These are phyloP conservation scores for Xiphias gladius DNA, from an alignment of 2,113 vertebrate species.

Conservation along the genomic window DNA sequence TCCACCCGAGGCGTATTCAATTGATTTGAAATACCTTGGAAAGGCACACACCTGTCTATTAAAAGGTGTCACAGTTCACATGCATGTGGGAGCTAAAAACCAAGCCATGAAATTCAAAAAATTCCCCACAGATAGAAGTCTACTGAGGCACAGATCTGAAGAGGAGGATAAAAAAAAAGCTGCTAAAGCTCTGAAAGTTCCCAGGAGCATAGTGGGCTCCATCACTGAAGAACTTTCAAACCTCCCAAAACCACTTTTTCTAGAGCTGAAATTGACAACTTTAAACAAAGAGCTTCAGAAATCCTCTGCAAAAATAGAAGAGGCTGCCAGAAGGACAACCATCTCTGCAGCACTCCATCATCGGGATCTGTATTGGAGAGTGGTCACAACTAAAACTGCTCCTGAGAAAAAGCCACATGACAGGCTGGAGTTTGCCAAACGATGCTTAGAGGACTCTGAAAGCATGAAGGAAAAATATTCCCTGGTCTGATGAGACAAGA, in stretches of 20 bases:
- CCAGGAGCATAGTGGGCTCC: conserved; percentile 36
- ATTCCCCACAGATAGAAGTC: conserved; percentile 27
- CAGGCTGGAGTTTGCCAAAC: conserved; percentile 47
- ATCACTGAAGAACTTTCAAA: conserved; percentile 42
- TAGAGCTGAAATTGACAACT: conserved; percentile 43
- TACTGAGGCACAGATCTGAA: conserved; percentile 23
- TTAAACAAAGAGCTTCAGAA: conserved; percentile 41
- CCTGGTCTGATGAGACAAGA: conserved; percentile 54
- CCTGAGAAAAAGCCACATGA: conserved; percentile 34
- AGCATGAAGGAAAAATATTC: conserved; percentile 63
- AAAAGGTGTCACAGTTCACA: conserved; percentile 27
- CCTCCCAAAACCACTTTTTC: conserved; percentile 25
- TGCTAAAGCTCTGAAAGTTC: conserved; percentile 20
- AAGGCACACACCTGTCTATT: conserved; percentile 19
- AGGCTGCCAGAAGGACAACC: conserved; percentile 39
- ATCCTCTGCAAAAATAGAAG: conserved; percentile 35
- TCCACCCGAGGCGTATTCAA: conserved; percentile 21
- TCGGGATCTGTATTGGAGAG: conserved; percentile 43
- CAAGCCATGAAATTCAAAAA: conserved; percentile 51
- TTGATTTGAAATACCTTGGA: conserved; percentile 31
- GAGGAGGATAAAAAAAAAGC: conserved; percentile 11
- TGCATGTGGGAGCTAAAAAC: conserved; percentile 44
- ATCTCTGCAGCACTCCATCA: conserved; percentile 46
- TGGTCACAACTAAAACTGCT: conserved; percentile 42
- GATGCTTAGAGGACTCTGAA: conserved; percentile 42